Evolutionary conservation across 2,888 invertebrate genomes (phyloP), one percentile per base, ranked within the genome.

Genomic region (Seladonia tumulorum): DNA sequence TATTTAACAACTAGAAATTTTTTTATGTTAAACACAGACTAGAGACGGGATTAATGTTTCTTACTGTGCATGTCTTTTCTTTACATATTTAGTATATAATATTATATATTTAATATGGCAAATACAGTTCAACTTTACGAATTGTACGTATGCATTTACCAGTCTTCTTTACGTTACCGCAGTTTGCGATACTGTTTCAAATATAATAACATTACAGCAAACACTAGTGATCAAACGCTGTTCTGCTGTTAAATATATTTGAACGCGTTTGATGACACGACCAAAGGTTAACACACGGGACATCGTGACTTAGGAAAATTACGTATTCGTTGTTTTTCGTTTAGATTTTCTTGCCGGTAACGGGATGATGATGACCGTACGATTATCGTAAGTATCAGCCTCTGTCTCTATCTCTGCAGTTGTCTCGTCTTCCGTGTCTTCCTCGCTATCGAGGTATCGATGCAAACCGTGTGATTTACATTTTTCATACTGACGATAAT

Each of bases 291-390:
- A 76, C 82, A 45, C 80, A 83, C 60, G 83, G 83, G 83, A 79
- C 82, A 82, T 86, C 90, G 89, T 90, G 90, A 90, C 90, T 87
- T 39, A 76, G 86, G 83, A 73, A 89, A 90, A 90, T 91, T 88
- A 86, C 70, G 84, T 90, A 86, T 88, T 88, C 89, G 90, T 90
- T 90, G 88, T 90, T 90, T 86, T 89, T 83, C 83, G 86, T 85
- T 89, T 85, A 88, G 87, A 89, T 89, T 90, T 90, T 87, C 89
- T 90, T 81, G 89, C 89, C 71, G 71, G 81, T 90, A 90, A 90
- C 90, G 90, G 90, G 90, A 90, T 85, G 88, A 89, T 89, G 88
- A 90, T 90, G 87, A 88, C 89, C 89, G 39, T 90, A 88, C 83
- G 91, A 90, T 90, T 90, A 90, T 81, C 87, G 79, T 88, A 88